Percentiles rank a stretch among this genome's conserved stretches.
These are phyloP conservation scores for Meiosimyza decipiens DNA, from an alignment of 2,888 invertebrate species.

Conservation along the genomic window DNA sequence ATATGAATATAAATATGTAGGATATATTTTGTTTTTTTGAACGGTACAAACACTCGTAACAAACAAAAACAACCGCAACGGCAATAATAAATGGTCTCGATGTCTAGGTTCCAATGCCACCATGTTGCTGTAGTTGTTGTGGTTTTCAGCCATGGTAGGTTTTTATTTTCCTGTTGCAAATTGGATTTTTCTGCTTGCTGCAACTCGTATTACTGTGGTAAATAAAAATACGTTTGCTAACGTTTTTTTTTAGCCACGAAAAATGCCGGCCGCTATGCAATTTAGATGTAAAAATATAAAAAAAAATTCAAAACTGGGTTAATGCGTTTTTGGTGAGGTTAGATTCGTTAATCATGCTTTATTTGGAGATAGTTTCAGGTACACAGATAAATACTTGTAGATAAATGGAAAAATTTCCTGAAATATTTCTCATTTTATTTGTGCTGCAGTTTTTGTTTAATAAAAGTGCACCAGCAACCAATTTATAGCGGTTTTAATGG, in stretches of 20 bases:
- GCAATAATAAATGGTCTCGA: not conserved
- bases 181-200: conserved; percentile 39
- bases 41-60: not conserved
- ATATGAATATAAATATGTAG: too few species aligned
- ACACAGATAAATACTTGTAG: not conserved
- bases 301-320: conserved; percentile 53
- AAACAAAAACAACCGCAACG: not conserved
- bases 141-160: not conserved
- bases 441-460: too few species aligned
- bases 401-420: not conserved
- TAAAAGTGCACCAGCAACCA: too few species aligned
- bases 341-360: conserved; percentile 26
- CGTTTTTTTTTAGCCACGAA: conserved; percentile 3
- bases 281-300: conserved; percentile 4
- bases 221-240: conserved; percentile 18
- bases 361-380: not conserved
- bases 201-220: conserved; percentile 46
- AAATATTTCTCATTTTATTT: too few species aligned
- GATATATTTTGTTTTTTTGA: too few species aligned
- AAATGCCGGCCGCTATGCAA: not conserved
- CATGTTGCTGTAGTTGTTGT: not conserved
- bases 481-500: too few species aligned
- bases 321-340: conserved; percentile 57
- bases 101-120: conserved; percentile 16
- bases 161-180: conserved; percentile 26